Base-by-base conservation (phyloP, 2,888 invertebrate genomes). In the Nemoura dubitans region DNA sequence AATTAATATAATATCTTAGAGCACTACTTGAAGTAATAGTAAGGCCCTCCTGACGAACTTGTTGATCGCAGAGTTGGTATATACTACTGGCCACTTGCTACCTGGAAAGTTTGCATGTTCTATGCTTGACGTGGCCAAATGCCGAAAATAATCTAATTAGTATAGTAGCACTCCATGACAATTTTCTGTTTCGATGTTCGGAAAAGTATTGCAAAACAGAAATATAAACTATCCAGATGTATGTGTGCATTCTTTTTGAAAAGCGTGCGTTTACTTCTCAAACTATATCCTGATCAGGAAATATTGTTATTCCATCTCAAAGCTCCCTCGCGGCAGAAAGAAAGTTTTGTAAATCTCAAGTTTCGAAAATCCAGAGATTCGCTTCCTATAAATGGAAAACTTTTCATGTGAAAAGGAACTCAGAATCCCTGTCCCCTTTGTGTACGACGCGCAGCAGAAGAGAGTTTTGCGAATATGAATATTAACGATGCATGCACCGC, bases 1-100 rank as follows among this genome's bases (percentile, higher is more conserved):
- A 59, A 59, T 59, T 59, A 59, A 59, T 59, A 59, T 59, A 59
- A 59, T 59, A 59, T 59, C 59, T 59, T 59, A 59, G 59, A 59
- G 36, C 36, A 36, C 36, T 36, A 36, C 36, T 36, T 36, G 36
- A 36, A 36, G 36, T 36, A 36, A 36, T 6, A 36, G 36, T 36
- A 36, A 36, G 10, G 36, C 10, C 3, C 5, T 36, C 3, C 36
- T 36, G 10, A 10, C 3, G 36, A 36, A 36, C 36, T 36, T 36
- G 36, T 36, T 36, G 36, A 36, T 36, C 3, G 36, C 36, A 36
- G 36, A 36, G 36, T 36, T 36, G 36, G 36, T 36, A 7, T 59
- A 59, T 16, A 21, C 2, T 59, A 59, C 16, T 59, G 59, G 59
- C 16, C 59, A 59, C 16, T 59, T 7, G 3, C 59, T 21, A 1